Percentiles rank a stretch among this genome's conserved stretches.
Evolutionary conservation across 2,888 invertebrate genomes (phyloP).

Genomic region (Patella ulyssiponensis): DNA sequence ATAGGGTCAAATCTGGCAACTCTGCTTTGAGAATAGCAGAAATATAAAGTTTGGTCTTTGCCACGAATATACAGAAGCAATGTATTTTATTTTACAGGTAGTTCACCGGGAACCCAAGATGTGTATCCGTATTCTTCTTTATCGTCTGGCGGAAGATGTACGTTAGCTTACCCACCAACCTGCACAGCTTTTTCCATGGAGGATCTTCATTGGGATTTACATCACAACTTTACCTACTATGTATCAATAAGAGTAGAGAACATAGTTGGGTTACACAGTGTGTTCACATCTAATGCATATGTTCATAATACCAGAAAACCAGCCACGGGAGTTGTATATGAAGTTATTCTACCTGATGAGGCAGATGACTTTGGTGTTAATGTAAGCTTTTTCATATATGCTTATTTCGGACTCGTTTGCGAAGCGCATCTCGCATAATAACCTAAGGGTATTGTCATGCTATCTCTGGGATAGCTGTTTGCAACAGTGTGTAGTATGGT

Average conservation of each 20-base stretch:
- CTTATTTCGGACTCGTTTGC: too few species aligned
- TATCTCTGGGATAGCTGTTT: too few species aligned
- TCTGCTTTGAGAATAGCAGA: too few species aligned
- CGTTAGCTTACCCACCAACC: constrained; percentile 20
- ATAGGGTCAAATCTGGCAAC: too few species aligned
- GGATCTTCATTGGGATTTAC: constrained; percentile 29
- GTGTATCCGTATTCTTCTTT: too few species aligned
- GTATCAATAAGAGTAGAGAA: constrained; percentile 33
- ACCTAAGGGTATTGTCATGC: not conserved
- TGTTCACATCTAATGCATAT: constrained; percentile 28
- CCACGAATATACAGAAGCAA: too few species aligned
- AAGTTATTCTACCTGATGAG: constrained; percentile 25
- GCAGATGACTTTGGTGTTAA: constrained; percentile 6
- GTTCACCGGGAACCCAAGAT: too few species aligned
- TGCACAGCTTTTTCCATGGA: constrained; percentile 29
- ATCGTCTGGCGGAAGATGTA: too few species aligned
- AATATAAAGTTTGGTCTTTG: too few species aligned
- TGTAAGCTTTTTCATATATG: constrained; percentile 15
- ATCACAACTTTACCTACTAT: constrained; percentile 31
- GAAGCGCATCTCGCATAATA: not conserved
- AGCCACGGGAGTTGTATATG: constrained; percentile 29
- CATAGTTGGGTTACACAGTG: constrained; percentile 24
- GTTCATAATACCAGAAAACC: constrained; percentile 27
- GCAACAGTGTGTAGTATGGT: too few species aligned
- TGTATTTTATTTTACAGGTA: too few species aligned